Conservation (phyloP, 1,140 invertebrate genomes). For the Helicorthomorpha holstii region DNA sequence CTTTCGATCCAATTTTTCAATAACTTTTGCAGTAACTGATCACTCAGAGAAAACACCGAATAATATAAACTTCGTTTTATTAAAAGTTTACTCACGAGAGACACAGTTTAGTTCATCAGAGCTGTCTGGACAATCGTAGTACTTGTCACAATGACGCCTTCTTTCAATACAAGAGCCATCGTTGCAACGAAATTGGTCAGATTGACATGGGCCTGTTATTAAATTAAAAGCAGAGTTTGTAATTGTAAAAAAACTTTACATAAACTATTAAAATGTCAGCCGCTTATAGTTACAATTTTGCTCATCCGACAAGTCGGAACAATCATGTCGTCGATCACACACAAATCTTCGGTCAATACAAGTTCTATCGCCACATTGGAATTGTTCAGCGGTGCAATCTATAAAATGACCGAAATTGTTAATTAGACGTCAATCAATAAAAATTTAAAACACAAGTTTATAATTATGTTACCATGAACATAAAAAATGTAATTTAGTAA, state of each 20-base stretch:
- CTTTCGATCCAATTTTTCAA: too few relatives aligned
- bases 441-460: too few relatives aligned
- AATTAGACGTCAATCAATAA: too few relatives aligned
- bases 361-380: neutral
- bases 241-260: neutral
- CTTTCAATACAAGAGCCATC: conserved; percentile 44
- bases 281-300: neutral
- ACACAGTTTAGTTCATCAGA: conserved; percentile 50
- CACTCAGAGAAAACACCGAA: too few relatives aligned
- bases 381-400: neutral
- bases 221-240: neutral
- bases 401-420: too few relatives aligned
- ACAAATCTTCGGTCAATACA: neutral
- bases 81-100: too few relatives aligned
- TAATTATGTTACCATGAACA: too few relatives aligned
- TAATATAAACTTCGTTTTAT: too few relatives aligned
- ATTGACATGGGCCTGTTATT: neutral
- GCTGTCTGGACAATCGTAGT: conserved; percentile 47
- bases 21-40: too few relatives aligned
- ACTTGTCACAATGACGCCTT: conserved; percentile 42
- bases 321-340: neutral
- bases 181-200: conserved; percentile 38
- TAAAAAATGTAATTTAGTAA: too few relatives aligned
- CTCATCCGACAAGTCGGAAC: neutral
- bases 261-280: neutral